A percentile compares a stretch with the other conserved stretches of the same genome.
phyloP scores from a whole-genome alignment of 2,113 vertebrate genomes.

The Hemibates koningsi region DNA sequence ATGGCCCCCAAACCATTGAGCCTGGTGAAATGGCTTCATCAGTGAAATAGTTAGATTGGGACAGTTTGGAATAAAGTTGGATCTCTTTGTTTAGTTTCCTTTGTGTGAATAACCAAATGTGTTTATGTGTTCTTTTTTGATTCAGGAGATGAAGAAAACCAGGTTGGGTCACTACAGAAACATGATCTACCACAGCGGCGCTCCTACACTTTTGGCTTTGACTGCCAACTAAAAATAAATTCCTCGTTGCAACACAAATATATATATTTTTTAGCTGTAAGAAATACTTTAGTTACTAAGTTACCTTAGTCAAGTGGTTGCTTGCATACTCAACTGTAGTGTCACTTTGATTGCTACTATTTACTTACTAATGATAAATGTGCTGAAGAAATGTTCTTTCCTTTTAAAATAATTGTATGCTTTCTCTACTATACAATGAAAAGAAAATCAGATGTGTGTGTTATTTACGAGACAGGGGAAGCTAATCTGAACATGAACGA shows the following conservation, averaged over 20 bases:
- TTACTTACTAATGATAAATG: neutral
- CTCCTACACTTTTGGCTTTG: slow-evolving; percentile 38
- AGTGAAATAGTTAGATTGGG: neutral
- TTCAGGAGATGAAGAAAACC: slow-evolving; percentile 34
- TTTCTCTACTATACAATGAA: neutral
- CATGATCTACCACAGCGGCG: slow-evolving; percentile 56
- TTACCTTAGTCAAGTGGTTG: neutral
- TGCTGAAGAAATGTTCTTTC: neutral
- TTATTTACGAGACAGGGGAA: neutral
- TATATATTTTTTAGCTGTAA: neutral
- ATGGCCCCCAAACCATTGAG: neutral
- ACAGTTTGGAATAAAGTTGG: neutral
- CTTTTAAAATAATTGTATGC: neutral
- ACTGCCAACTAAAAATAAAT: neutral
- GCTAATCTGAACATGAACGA: neutral
- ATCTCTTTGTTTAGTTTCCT: neutral
- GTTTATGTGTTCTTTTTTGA: neutral
- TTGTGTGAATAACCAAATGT: neutral
- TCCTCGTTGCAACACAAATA: neutral
- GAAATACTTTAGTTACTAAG: neutral
- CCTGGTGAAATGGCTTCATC: neutral
- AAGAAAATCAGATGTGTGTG: neutral
- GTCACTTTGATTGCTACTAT: neutral
- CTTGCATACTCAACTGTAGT: neutral
- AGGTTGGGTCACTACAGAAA: slow-evolving; percentile 41